Percentiles rank a stretch among this genome's conserved stretches.
Conservation (phyloP, 2,888 invertebrate species). For the Syrista parreyssii region DNA sequence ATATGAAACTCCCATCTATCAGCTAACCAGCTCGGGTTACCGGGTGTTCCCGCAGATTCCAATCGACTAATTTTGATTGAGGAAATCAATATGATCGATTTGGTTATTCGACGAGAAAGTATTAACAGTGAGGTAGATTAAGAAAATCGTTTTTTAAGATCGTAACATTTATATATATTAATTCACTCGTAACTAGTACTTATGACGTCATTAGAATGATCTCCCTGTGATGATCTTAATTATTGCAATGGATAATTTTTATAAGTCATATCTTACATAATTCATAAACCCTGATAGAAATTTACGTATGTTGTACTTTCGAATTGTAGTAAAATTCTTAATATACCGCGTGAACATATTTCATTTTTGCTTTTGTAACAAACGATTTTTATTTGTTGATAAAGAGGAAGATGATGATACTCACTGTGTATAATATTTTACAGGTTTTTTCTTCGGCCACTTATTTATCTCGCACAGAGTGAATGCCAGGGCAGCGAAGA, state of each 20-base stretch:
- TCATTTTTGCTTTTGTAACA: background rate
- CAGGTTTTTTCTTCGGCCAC: background rate
- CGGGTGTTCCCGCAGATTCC: background rate
- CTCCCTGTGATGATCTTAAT: background rate
- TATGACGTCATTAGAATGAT: background rate
- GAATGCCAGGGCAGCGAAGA: background rate
- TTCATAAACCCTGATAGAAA: too few relatives aligned
- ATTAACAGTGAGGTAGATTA: too few relatives aligned
- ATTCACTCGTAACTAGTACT: too few relatives aligned
- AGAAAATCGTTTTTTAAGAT: too few relatives aligned
- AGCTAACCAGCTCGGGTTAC: background rate
- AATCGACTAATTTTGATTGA: background rate
- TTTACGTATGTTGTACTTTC: background rate
- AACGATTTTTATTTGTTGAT: background rate
- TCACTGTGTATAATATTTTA: background rate
- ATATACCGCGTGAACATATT: background rate
- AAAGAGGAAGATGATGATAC: background rate
- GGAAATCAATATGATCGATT: too few relatives aligned
- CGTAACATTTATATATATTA: too few relatives aligned
- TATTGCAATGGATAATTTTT: background rate
- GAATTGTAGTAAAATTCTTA: background rate
- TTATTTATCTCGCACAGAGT: background rate
- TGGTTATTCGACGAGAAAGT: too few relatives aligned
- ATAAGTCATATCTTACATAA: too few relatives aligned
- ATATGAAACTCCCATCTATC: slow-evolving; percentile 12